A percentile compares a stretch with the other conserved stretches of the same genome.
Conservation (phyloP, 2,888 invertebrate species). For the Drosophila engyochracea region DNA sequence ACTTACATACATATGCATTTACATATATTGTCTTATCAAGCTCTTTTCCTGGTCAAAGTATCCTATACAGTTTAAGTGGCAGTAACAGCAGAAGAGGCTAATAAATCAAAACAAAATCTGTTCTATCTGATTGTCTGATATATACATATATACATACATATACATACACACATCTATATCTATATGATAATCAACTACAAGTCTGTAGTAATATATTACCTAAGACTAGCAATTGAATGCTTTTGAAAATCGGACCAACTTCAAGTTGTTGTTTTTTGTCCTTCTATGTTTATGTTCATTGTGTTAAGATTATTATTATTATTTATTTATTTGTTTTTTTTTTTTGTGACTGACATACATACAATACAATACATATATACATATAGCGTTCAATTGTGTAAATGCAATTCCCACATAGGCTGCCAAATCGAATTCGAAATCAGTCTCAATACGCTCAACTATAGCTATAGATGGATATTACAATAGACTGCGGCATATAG, state of each 20-base stretch:
- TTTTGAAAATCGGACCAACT: conserved; percentile 53
- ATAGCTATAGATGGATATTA: conserved; percentile 34
- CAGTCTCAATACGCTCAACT: conserved; percentile 30
- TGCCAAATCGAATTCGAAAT: conserved; percentile 18
- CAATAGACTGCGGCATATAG: conserved; percentile 39
- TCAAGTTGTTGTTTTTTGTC: conserved; percentile 17
- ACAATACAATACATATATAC: conserved; percentile 16
- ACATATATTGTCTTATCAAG: conserved; percentile 29
- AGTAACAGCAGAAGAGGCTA: conserved; percentile 31
- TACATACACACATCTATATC: conserved; percentile 20
- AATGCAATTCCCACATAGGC: conserved; percentile 29
- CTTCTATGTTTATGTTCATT: neutral
- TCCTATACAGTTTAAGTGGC: conserved; percentile 52
- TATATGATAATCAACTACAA: conserved; percentile 44
- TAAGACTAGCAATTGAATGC: conserved; percentile 32
- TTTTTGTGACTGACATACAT: conserved; percentile 28
- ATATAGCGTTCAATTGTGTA: conserved; percentile 18
- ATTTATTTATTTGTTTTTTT: neutral
- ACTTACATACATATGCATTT: neutral
- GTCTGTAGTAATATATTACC: conserved; percentile 21
- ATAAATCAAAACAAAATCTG: conserved; percentile 6
- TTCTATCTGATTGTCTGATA: conserved; percentile 47
- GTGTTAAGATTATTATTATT: neutral
- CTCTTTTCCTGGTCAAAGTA: conserved; percentile 61
- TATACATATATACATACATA: conserved; percentile 2